phyloP scores from a whole-genome alignment of 1,140 invertebrate species.

The Listronotus bonariensis region DNA sequence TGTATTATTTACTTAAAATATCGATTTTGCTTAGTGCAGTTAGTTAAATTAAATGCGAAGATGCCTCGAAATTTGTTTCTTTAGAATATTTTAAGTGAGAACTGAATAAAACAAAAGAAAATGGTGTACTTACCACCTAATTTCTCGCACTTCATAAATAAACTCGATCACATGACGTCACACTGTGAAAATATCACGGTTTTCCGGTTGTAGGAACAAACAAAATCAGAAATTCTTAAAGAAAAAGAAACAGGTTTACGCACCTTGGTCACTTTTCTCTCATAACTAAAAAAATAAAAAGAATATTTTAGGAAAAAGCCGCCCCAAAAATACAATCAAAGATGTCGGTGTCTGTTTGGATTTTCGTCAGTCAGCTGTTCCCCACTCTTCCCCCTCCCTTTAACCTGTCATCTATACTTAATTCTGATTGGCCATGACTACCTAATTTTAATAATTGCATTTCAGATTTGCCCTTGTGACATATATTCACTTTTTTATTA shows the following conservation, averaged over 20 bases:
- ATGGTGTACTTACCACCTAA: slow-evolving; percentile 40
- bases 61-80: neutral
- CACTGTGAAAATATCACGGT: slow-evolving; percentile 35
- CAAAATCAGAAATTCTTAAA: slow-evolving; percentile 34
- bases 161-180: slow-evolving; percentile 51
- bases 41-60: slow-evolving; percentile 27
- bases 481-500: slow-evolving; percentile 22
- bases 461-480: slow-evolving; percentile 34
- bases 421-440: slow-evolving; percentile 14
- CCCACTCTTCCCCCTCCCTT: slow-evolving; percentile 38
- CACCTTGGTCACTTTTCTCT: slow-evolving; percentile 43
- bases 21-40: slow-evolving; percentile 21
- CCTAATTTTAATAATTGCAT: slow-evolving; percentile 26
- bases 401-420: slow-evolving; percentile 11
- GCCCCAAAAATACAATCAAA: slow-evolving; percentile 43
- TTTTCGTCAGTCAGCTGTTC: slow-evolving; percentile 47
- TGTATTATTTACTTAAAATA: slow-evolving; percentile 37
- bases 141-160: slow-evolving; percentile 41
- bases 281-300: slow-evolving; percentile 42
- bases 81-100: neutral
- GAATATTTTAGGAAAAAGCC: slow-evolving; percentile 36
- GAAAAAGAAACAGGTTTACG: slow-evolving; percentile 31
- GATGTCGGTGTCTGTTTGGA: slow-evolving; percentile 47
- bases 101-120: slow-evolving; percentile 12
- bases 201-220: slow-evolving; percentile 25